Evolutionary conservation across 2,888 invertebrate genomes (phyloP), one percentile per base, ranked within the genome.

Genomic region (Eremobia ochroleuca): DNA sequence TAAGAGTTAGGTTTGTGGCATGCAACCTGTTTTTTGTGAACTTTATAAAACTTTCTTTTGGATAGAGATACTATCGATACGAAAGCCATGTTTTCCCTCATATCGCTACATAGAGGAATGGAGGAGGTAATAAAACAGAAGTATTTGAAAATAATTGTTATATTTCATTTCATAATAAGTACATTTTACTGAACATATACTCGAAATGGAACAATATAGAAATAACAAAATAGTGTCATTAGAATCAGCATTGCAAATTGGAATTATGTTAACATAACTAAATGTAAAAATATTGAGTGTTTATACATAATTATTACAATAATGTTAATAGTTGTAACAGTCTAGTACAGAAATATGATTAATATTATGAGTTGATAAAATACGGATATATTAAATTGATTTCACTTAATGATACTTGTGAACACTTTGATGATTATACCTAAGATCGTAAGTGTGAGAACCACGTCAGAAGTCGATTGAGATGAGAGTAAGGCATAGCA

Each of bases 121-220:
- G 46, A 34, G 18, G 8, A 49, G n/a, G 69, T 89, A 92, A 91
- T 88, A 88, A 92, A 91, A 91, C 79, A 72, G 58, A 70, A 82
- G 61, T 40, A 88, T 90, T 92, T 93, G 89, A 95, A 96, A 96
- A 95, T 96, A 95, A 94, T 92, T 91, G 88, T 94, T 95, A 93
- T 95, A 95, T 93, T 95, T 94, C 91, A 94, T 93, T 93, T 93
- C 91, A 94, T 92, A 87, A 92, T 95, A 96, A 94, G 95, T 95
- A 95, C 94, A 94, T 90, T 92, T 92, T 91, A 94, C 90, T 92
- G 93, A 93, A 93, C 89, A 89, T 92, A 90, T 82, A 87, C 87
- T 92, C 85, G 92, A 92, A 92, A 90, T 86, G 86, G 90, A 92
- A 93, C 92, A 91, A 91, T 94, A 94, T 85, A 94, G 94, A 92